Base-by-base conservation (phyloP, 2,888 invertebrate genomes). In the Parapristionchus giblindavisi region DNA sequence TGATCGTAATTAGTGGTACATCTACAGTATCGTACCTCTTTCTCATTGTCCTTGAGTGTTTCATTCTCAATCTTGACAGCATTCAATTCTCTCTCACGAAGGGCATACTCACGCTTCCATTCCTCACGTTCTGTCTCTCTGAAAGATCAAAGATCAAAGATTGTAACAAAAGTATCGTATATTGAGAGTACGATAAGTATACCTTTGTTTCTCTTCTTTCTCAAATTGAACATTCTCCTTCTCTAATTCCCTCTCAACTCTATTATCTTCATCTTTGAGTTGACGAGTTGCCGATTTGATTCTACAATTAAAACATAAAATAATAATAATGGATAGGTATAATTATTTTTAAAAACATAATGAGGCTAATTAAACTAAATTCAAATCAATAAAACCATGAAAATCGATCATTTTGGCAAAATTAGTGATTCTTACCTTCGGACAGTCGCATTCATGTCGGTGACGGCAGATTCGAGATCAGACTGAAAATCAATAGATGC, bases 201-300 rank as follows among this genome's bases (percentile, higher is more conserved):
- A 65, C 63, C 63, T 65, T 3, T 24, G 21, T 17, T 36, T 43
- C 1, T 65, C 63, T 24, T 65, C 63, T 32, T 65, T 65, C 63
- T 65, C 63, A 40, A 65, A 43, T 3, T 27, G 29, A 4, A 65
- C 21, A 5, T 40, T 43, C 29, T 65, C 63, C 1, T 17, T 21
- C 14, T 36, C 14, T n/a, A 29, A 29, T 24, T 43, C 43, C 43
- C 43, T 65, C 43, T 65, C 63, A 3, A 65, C 63, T 40, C 63
- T 40, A 14, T n/a, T 32, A 17, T 65, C 63, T 21, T 65, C 63
- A 21, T 65, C 63, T 21, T 65, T 24, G 17, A 65, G 43, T 1
- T 29, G 24, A 27, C 63, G 63, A 24, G 40, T 43, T 17, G 40
- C 63, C 43, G 27, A 34, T 0, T 21, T 29, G 29, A 65, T 27